A percentile compares a stretch with the other conserved stretches of the same genome.
These are phyloP conservation scores for Calosoma granatense DNA, from an alignment of 1,140 invertebrate genomes.

Conservation along the genomic window DNA sequence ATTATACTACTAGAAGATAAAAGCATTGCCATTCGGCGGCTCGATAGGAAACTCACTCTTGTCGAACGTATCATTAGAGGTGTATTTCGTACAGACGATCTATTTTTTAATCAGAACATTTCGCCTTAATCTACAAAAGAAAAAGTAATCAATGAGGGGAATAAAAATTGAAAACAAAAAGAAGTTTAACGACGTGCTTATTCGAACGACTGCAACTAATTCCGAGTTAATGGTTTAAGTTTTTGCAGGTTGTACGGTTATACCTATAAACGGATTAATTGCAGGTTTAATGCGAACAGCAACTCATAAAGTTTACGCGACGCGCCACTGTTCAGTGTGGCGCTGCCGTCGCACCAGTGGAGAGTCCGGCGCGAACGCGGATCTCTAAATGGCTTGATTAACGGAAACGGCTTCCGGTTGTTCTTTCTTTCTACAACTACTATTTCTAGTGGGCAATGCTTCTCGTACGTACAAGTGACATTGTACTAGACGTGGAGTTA, in stretches of 20 bases:
- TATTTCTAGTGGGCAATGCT: too few species aligned
- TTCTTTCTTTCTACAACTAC: too few species aligned
- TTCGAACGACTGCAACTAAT: slow-evolving; percentile 5
- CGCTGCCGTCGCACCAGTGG: background rate
- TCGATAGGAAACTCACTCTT: too few species aligned
- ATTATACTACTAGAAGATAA: too few species aligned
- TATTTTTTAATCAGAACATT: too few species aligned
- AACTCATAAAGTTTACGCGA: background rate
- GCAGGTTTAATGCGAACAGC: background rate
- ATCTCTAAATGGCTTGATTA: slow-evolving; percentile 3
- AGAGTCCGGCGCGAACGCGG: background rate
- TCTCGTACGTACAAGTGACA: too few species aligned
- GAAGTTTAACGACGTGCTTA: slow-evolving; percentile 1
- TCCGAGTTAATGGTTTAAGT: slow-evolving; percentile 8
- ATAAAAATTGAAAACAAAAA: slow-evolving; percentile 7
- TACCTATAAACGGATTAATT: slow-evolving; percentile 9
- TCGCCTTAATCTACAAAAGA: too few species aligned
- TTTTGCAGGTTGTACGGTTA: slow-evolving; percentile 2
- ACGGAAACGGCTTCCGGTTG: slow-evolving; percentile 1
- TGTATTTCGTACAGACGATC: too few species aligned
- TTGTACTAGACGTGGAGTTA: too few species aligned
- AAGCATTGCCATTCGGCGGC: too few species aligned
- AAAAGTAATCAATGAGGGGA: slow-evolving; percentile 5
- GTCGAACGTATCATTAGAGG: too few species aligned
- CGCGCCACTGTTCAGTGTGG: too few species aligned